Evolutionary conservation across 2,888 invertebrate species (phyloP), one percentile per base, ranked within the genome.

Genomic region (Timema cristinae): DNA sequence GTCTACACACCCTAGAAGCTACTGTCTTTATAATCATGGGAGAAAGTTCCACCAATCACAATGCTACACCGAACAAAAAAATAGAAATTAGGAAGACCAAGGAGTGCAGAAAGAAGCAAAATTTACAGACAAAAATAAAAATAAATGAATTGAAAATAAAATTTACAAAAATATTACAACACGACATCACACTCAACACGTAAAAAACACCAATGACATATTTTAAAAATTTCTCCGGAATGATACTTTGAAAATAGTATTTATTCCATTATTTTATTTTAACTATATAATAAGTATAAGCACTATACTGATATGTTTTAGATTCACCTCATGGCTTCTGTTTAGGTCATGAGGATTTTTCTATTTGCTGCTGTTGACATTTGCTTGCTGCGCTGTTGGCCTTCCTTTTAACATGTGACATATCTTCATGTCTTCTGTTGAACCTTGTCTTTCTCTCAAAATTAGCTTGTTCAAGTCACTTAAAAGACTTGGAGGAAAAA

Each of bases 241-340:
- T 75, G 72, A 75, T 75, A 75, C 75, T 74, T 71, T 74, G 73
- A 75, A 76, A 75, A 75, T 75, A 76, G 75, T 74, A 76, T 73
- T 71, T 69, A 72, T 73, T 74, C 74, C 74, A 73, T 71, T 72
- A 73, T 74, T 73, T 73, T 32, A 69, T 71, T 71, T 63, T 47
- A 59, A 63, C 63, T 63, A 68, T 73, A 72, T 71, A 72, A 71
- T 73, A 70, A 70, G 68, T 75, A 74, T 76, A 76, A 76, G 75
- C 76, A 76, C 76, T 76, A 76, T 74, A 70, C 73, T 76, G 76
- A 76, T 76, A 76, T 76, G 76, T 76, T 76, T 75, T 70, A 72
- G 74, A 74, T 70, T 74, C 66, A 72, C 74, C 75, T 54, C 71
- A 71, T 73, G 67, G 32, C 32, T 49, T 49, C 15, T 63, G 50